Evolutionary conservation across 2,888 invertebrate genomes (phyloP), one percentile per base, ranked within the genome.

Genomic region (Papilio protenor): DNA sequence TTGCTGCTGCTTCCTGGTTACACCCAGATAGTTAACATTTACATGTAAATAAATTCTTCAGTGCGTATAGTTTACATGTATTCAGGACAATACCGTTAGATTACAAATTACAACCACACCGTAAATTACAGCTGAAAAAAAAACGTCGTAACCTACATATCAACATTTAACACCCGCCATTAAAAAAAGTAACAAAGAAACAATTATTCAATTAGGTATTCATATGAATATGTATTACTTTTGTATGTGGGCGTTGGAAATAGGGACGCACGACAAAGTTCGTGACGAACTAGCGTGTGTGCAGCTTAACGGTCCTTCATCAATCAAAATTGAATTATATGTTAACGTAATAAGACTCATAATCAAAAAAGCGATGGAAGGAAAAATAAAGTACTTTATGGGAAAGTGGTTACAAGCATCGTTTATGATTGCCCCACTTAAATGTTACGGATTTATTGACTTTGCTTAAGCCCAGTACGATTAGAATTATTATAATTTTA

Each of bases 221-320:
- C 78, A 78, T 78, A 78, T 75, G 75, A 78, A 78, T 78, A 78
- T 75, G 66, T 73, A 78, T 78, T 57, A 47, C 72, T n/a, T 75
- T 76, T 75, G 72, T 76, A 66, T 75, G 72, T 75, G 80, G 73
- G 81, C 78, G 78, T 85, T 84, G 82, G 87, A 90, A 93, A 92
- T 91, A 90, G 88, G 91, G 88, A 89, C 91, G 85, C 91, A 91
- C 91, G 90, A 87, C 84, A 87, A 82, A 87, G 84, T 89, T 91
- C 93, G 93, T 93, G 93, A 90, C 89, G 86, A 85, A 80, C 83
- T 90, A 82, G 90, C 92, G 90, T 92, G 91, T 83, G 75, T 79
- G 80, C 85, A 84, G 79, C 80, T 66, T 83, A 81, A 82, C 81
- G 79, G 82, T 83, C 77, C 80, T 73, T 78, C 73, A 79, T 78